Evolutionary conservation across 2,113 vertebrate species (phyloP), one percentile per base, ranked within the genome.

Genomic region (Eretmochelys imbricata): DNA sequence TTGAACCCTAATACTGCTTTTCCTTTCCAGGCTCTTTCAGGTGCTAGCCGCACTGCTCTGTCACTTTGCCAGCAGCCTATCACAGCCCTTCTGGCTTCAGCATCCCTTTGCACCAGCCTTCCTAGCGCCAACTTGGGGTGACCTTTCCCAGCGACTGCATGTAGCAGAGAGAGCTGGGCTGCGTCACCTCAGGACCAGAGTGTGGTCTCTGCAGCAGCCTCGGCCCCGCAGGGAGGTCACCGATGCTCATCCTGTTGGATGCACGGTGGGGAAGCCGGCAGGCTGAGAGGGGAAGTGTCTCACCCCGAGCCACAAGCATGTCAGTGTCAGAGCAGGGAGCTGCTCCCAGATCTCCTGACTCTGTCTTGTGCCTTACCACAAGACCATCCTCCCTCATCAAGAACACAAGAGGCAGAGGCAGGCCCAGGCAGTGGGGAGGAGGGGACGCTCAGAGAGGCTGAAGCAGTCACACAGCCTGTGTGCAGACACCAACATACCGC

Each of bases 161-260:
- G 59, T 13, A 62, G 59, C 57, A 29, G 27, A 31, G 25, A 57
- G 72, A 22, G 10, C 22, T 75, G 38, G n/a, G 3, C 38, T 27
- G 42, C 0, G 0, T 38, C 35, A 42, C 38, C 84, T 53, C 57
- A 10, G 7, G 5, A 20, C 10, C 46, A 1, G 1, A n/a, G 49
- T 1, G 12, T 10, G n/a, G 72, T 69, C 46, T 81, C 38, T 16
- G 62, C 62, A 35, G 62, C 31, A 65, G 31, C 62, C 14, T 35
- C 7, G 13, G 57, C 62, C 62, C 62, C 8, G 62, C 31, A 31
- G 31, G 62, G 62, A 35, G 16, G 31, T n/a, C 31, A 35, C 62
- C 4, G 16, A 35, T 14, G 59, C 31, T 65, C 62, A 17, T 25
- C 27, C 31, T 65, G 31, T 8, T 65, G 35, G 31, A 25, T 13